phyloP scores from a whole-genome alignment of 2,797 vertebrate genomes.

The Lithobates pipiens region DNA sequence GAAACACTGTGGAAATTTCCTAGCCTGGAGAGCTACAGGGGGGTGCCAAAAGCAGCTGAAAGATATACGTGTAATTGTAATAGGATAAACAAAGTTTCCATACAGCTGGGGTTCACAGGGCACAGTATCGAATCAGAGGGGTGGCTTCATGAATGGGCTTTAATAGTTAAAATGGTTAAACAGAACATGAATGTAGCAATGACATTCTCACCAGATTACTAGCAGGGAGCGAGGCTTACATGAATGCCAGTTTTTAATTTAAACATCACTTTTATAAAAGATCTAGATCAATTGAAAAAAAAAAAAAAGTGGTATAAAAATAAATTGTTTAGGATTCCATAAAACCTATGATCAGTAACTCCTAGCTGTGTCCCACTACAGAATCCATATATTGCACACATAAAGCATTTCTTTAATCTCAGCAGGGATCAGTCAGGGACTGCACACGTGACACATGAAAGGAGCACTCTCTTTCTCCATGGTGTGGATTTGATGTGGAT shows the following conservation, averaged over 20 bases:
- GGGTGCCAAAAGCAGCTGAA: constrained; percentile 18
- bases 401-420: background rate
- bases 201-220: constrained; percentile 15
- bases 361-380: background rate
- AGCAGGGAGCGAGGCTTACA: background rate
- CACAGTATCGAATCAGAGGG: background rate
- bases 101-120: constrained; percentile 41
- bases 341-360: background rate
- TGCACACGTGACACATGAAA: background rate
- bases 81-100: constrained; percentile 16
- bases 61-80: constrained; percentile 28
- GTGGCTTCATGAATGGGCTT: background rate
- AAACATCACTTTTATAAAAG: background rate
- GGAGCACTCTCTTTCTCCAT: too few species aligned
- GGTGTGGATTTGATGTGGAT: background rate
- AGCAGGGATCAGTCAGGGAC: background rate
- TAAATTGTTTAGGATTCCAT: background rate
- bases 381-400: background rate
- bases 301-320: background rate
- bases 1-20: constrained; percentile 24
- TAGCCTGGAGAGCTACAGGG: background rate
- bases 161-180: constrained; percentile 29
- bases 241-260: background rate
- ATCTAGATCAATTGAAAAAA: background rate
- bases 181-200: constrained; percentile 8